Conservation (phyloP, 2,888 invertebrate genomes). For the Melinopterus prodromus region DNA sequence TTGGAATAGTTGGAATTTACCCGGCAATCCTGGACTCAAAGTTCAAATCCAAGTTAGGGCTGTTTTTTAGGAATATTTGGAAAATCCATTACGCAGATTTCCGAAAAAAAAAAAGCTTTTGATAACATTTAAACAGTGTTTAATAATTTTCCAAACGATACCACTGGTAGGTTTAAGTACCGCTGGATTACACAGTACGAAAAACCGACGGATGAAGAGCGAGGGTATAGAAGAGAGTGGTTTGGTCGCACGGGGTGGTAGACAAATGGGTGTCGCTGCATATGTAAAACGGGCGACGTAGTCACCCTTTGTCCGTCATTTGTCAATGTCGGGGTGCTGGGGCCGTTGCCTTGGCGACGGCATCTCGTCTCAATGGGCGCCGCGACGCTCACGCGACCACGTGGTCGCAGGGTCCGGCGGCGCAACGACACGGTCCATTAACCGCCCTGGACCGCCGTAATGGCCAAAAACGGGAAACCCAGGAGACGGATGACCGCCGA, state of each 20-base stretch:
- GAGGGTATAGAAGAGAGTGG: too few species aligned
- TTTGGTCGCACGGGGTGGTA: slow-evolving; percentile 48
- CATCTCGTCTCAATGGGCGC: slow-evolving; percentile 37
- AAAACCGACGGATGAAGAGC: too few species aligned
- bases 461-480: slow-evolving; percentile 60
- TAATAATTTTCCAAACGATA: too few species aligned
- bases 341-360: slow-evolving; percentile 57
- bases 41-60: too few species aligned
- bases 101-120: too few species aligned
- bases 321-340: slow-evolving; percentile 61
- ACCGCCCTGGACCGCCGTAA: slow-evolving; percentile 56
- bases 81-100: too few species aligned
- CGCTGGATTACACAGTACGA: too few species aligned
- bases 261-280: slow-evolving; percentile 63
- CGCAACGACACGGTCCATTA: slow-evolving; percentile 50
- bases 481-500: slow-evolving; percentile 59
- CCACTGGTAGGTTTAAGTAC: too few species aligned
- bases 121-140: too few species aligned
- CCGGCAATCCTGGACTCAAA: too few species aligned
- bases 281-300: slow-evolving; percentile 62
- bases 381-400: slow-evolving; percentile 41
- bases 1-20: too few species aligned
- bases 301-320: slow-evolving; percentile 62
- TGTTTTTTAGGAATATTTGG: too few species aligned
- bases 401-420: slow-evolving; percentile 43